Conservation (phyloP, 2,113 vertebrate species). For the Rhinoderma darwinii region DNA sequence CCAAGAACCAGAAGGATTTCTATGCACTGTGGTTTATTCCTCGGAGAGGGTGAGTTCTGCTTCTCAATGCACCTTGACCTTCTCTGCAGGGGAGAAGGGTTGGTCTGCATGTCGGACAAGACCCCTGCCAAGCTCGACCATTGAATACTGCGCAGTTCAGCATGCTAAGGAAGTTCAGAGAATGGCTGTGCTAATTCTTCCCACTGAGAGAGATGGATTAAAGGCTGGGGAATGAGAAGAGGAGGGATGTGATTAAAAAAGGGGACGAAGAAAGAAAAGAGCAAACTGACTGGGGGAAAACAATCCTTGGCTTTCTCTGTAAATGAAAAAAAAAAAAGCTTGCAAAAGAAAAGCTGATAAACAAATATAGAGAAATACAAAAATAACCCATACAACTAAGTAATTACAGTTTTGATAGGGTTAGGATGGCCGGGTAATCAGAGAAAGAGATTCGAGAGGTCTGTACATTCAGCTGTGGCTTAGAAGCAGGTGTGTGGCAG, state of each 20-base stretch:
- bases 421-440: background rate
- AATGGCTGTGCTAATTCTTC: slow-evolving; percentile 58
- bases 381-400: background rate
- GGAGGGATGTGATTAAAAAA: slow-evolving; percentile 41
- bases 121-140: slow-evolving; percentile 51
- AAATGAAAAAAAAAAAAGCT: background rate
- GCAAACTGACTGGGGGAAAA: slow-evolving; percentile 9
- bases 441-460: slow-evolving; percentile 1
- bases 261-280: slow-evolving; percentile 28
- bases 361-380: slow-evolving; percentile 2
- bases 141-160: slow-evolving; percentile 48
- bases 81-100: slow-evolving; percentile 49
- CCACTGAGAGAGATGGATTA: slow-evolving; percentile 59
- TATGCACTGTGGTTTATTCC: slow-evolving; percentile 25
- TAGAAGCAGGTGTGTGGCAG: slow-evolving; percentile 27
- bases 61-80: slow-evolving; percentile 53
- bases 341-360: background rate
- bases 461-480: slow-evolving; percentile 37
- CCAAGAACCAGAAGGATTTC: background rate
- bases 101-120: slow-evolving; percentile 57
- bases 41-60: slow-evolving; percentile 7
- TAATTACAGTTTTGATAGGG: background rate
- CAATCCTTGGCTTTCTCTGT: background rate
- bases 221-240: slow-evolving; percentile 36
- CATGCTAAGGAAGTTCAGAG: slow-evolving; percentile 57